These are phyloP conservation scores for Sorex araneus DNA, from an alignment of 2,113 vertebrate genomes.

Conservation along the genomic window DNA sequence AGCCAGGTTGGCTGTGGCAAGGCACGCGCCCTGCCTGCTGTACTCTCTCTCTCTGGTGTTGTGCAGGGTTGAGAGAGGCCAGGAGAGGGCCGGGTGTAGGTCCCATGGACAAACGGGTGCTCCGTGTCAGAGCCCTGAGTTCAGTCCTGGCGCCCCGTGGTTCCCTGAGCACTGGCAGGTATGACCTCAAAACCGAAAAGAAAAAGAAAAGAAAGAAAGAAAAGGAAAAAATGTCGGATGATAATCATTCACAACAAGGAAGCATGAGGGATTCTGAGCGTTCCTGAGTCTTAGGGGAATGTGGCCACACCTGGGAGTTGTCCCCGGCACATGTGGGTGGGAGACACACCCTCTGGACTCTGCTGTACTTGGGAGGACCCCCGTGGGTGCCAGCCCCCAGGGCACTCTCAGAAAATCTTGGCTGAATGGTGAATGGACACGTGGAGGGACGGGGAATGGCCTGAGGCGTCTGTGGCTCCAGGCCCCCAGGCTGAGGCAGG, in stretches of 20 bases:
- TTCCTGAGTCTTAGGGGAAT: not conserved
- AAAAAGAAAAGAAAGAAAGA: not conserved
- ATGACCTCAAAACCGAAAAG: too few relatives aligned
- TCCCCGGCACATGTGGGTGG: not conserved
- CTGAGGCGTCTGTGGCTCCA: not conserved
- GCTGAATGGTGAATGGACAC: not conserved
- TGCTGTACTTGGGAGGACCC: not conserved
- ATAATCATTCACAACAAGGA: not conserved
- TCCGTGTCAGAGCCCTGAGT: too few relatives aligned
- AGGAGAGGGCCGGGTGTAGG: too few relatives aligned
- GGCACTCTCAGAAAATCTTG: not conserved
- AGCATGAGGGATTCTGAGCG: not conserved
- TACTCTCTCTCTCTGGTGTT: too few relatives aligned
- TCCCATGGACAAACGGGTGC: too few relatives aligned
- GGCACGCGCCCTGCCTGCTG: too few relatives aligned
- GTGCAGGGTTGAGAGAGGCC: not conserved
- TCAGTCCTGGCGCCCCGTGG: too few relatives aligned
- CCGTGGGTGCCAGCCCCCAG: not conserved
- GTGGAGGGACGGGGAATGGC: not conserved
- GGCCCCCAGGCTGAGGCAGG: not conserved
- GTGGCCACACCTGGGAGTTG: too few relatives aligned
- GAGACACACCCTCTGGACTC: not conserved
- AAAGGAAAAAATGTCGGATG: not conserved
- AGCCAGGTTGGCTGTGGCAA: too few relatives aligned
- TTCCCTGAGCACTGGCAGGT: too few relatives aligned